Evolutionary conservation across 2,797 vertebrate species (phyloP), one percentile per base, ranked within the genome.

Genomic region (Ciconia nigra): DNA sequence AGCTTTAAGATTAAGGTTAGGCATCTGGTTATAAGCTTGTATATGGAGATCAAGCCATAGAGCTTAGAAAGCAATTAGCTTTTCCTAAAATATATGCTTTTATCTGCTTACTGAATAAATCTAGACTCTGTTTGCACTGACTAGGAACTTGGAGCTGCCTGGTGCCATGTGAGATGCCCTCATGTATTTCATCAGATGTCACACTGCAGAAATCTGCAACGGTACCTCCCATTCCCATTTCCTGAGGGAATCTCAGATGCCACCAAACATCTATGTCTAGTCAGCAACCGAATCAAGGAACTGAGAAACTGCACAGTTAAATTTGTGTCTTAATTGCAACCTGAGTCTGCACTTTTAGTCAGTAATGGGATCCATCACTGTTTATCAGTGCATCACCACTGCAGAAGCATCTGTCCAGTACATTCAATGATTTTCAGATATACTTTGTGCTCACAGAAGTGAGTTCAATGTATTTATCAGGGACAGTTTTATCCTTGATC

Each of bases 11-110:
- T 93, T 72, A 70, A 87, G 78, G 83, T 92, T 93, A 96, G 21
- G 55, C 89, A 92, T 96, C 92, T 93, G 86, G 35, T 67, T 86
- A 10, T 77, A 78, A 88, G 37, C 46, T 87, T 51, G 14, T 67
- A 52, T 84, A 47, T 22, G 51, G 80, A 87, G 77, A 96, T 95
- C 73, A 87, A 80, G 15, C 33, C 47, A 55, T 14, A 26, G 2
- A 89, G 74, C 77, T 93, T 87, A 93, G 61, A 73, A 90, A 90
- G 37, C 83, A 94, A 94, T 96, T 96, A 89, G 67, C 87, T 93
- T 77, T 42, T 90, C 31, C 81, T 63, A n/a, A 92, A 87, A 87
- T 83, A 66, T 46, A 46, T 63, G 42, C 55, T 89, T 94, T 92
- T 85, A 94, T 96, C 83, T 95, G 66, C 83, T 92, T 87, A 72